These are phyloP conservation scores for Platichthys stellatus DNA, from an alignment of 2,113 vertebrate species.

Conservation along the genomic window DNA sequence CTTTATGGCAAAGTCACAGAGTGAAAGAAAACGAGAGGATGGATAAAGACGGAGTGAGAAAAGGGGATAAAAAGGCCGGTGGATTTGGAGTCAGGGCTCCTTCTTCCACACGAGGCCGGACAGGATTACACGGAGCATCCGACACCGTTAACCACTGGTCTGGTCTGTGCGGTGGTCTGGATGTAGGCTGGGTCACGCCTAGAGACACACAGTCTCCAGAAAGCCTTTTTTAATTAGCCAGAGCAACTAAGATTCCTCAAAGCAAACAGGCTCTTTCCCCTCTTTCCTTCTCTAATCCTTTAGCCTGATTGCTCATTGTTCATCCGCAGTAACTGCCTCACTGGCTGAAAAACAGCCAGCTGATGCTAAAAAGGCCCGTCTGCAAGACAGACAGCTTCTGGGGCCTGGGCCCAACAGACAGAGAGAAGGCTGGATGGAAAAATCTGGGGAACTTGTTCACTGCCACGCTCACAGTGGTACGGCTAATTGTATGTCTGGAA, in stretches of 20 bases:
- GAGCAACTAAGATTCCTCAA: constrained; percentile 61
- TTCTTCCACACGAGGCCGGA: constrained; percentile 23
- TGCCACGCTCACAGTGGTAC: constrained; percentile 16
- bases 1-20: constrained; percentile 20
- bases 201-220: constrained; percentile 59
- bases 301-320: constrained; percentile 45
- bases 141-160: constrained; percentile 39
- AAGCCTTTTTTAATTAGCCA: constrained; percentile 73
- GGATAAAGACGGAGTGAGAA: no score
- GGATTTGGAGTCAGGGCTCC: constrained; percentile 3
- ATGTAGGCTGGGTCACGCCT: constrained; percentile 60
- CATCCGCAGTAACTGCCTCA: constrained; percentile 38
- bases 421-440: constrained; percentile 30
- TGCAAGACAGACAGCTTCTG: constrained; percentile 54
- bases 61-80: no score
- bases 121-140: constrained; percentile 28
- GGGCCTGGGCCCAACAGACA: constrained; percentile 49
- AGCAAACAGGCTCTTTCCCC: constrained; percentile 33
- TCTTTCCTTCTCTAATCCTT: constrained; percentile 42
- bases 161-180: constrained; percentile 34
- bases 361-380: constrained; percentile 52
- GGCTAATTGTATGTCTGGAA: constrained; percentile 12
- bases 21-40: no score
- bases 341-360: constrained; percentile 44
- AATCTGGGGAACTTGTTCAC: constrained; percentile 24